Conservation (phyloP, 2,113 vertebrate genomes). For the Neodontobutis hainanensis region DNA sequence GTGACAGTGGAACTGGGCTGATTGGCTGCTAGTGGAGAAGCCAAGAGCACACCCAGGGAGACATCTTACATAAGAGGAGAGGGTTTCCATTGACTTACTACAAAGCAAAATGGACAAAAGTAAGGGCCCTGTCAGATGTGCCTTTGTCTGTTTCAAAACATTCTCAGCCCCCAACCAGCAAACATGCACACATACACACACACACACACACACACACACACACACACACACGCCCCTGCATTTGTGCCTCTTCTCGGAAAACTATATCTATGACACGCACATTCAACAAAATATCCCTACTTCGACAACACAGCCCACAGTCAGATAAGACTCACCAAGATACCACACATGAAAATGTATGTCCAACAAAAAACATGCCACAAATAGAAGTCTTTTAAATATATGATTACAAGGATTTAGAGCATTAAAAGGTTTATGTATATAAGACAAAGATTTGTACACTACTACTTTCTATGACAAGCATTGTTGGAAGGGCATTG, state of each 20-base stretch:
- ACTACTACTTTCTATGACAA: too few relatives aligned
- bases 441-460: too few relatives aligned
- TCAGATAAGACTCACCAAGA: not conserved
- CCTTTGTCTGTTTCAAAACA: conserved; percentile 26
- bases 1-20: conserved; percentile 8
- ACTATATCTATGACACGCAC: not conserved
- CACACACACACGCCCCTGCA: not conserved
- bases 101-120: conserved; percentile 2
- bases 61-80: conserved; percentile 61
- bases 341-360: too few relatives aligned
- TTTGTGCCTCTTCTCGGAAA: conserved; percentile 15
- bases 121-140: not conserved
- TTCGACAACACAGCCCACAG: not conserved
- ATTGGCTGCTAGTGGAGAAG: conserved; percentile 46
- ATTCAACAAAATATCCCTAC: conserved; percentile 2
- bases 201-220: not conserved
- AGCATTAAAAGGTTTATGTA: too few relatives aligned
- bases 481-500: too few relatives aligned
- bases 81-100: conserved; percentile 2
- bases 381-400: too few relatives aligned
- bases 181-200: not conserved
- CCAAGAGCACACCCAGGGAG: conserved; percentile 23
- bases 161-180: not conserved
- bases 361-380: too few relatives aligned
- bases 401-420: too few relatives aligned